Base-by-base conservation (phyloP, 2,797 vertebrate genomes). In the Anolis apletophallus region DNA sequence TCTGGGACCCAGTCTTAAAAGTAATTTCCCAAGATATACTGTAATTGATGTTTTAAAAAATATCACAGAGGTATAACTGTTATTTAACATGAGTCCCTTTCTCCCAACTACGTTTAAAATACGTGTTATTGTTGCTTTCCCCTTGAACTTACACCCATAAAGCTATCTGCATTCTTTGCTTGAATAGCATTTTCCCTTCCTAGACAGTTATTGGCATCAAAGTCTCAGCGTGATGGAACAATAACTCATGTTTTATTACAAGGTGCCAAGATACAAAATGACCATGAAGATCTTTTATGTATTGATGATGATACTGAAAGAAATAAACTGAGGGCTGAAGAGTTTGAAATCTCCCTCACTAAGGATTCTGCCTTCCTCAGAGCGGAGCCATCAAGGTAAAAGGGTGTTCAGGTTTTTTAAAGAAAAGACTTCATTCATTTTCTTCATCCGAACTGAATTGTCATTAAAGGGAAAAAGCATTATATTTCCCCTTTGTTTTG, bases 291-390 rank as follows among this genome's bases (percentile, higher is more conserved):
- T 74, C 57, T 75, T 57, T 83, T 72, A 2, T n/a, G 93, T 78
- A 81, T 90, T n/a, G 85, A 86, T 80, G 95, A 87, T 84, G 95
- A 94, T 81, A 0, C 21, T 81, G 92, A 91, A 85, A 92, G 90
- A 87, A 89, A 93, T 78, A 89, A 90, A 0, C 72, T 55, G 1
- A 85, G 91, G 86, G 26, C 68, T 2, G 84, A 93, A 40, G 88
- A 84, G 32, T 68, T 17, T n/a, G 19, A 23, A 57, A 84, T 86
- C 86, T 67, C 87, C 68, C 91, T 83, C 87, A 90, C 9, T 4
- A 17, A 2, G 6, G 87, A 88, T 71, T 77, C 75, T 82, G 21
- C 91, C 84, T 94, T 86, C 19, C 54, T 81, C 61, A 91, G 88
- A 80, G 1, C 80, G 75, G 90, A 85, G 85, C 87, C 85, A 76